Conservation (phyloP, 2,797 vertebrate genomes). For the Fistularia commersonii region DNA sequence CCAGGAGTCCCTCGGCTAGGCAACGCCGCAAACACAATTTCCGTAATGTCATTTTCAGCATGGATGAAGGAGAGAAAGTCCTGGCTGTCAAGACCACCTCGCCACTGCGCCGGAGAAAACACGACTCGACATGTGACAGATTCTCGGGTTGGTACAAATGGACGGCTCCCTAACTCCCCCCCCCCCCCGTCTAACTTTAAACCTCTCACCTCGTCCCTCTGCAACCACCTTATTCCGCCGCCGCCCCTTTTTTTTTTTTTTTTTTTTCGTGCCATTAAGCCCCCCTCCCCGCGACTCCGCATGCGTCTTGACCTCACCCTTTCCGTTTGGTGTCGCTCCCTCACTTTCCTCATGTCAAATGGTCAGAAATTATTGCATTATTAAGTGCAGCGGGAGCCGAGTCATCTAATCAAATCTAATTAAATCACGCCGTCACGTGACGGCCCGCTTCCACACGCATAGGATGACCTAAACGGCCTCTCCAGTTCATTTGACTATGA, state of each 20-base stretch:
- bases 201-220: slow-evolving; percentile 29
- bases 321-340: slow-evolving; percentile 43
- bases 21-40: slow-evolving; percentile 93
- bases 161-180: slow-evolving; percentile 77
- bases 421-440: slow-evolving; percentile 80
- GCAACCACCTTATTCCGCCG: slow-evolving; percentile 5
- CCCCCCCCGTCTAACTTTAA: slow-evolving; percentile 21
- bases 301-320: not conserved
- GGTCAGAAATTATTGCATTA: slow-evolving; percentile 95
- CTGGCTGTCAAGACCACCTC: slow-evolving; percentile 88
- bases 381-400: slow-evolving; percentile 79
- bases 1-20: slow-evolving; percentile 80
- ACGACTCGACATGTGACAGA: slow-evolving; percentile 93
- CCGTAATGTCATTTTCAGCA: slow-evolving; percentile 95
- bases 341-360: slow-evolving; percentile 77
- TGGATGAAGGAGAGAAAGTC: slow-evolving; percentile 83
- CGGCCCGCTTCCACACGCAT: slow-evolving; percentile 76
- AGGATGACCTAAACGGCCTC: slow-evolving; percentile 16
- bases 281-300: slow-evolving; percentile 35
- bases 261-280: slow-evolving; percentile 5
- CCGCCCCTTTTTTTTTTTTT: slow-evolving; percentile 8
- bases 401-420: slow-evolving; percentile 83
- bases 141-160: slow-evolving; percentile 94
- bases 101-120: slow-evolving; percentile 78
- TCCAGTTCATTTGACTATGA: too few relatives aligned